Evolutionary conservation across 2,113 vertebrate species (phyloP), one percentile per base, ranked within the genome.

Genomic region (Ictalurus furcatus): DNA sequence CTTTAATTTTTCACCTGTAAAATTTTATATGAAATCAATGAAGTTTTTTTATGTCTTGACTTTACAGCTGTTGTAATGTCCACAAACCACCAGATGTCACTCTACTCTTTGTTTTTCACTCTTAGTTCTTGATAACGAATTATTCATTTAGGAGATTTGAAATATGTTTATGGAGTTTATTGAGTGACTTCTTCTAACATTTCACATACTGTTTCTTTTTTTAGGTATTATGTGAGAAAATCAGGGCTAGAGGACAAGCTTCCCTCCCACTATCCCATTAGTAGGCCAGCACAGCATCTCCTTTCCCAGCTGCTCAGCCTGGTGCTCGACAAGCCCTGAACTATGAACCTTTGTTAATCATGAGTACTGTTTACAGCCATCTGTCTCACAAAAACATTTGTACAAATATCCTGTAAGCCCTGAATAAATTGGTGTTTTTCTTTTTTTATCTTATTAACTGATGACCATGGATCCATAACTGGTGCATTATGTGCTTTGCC

Each of bases 181-280:
- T 76, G 73, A 23, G 21, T 25, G 74, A 48, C 25, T 28, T n/a
- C 40, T 78, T 78, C 44, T 52, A 52, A 67, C 17, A 1, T 79
- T 80, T 81, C 12, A 12, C 4, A 73, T 37, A 12, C 30, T 56
- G 48, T 84, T 83, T 83, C 11, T 37, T 61, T 76, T 37, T 85
- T 56, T 73, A 97, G 96, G 92, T 97, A 96, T 87, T 95, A 91
- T 14, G 94, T 97, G 90, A 95, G 94, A 83, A 91, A 89, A n/a
- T 86, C 93, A 3, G 85, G 90, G 56, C 86, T 93, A 6, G 92
- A 94, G 82, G 91, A 92, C 90, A 96, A 93, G 89, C 93, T 97
- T 59, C 94, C 94, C 0, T 84, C 90, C 61, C 93, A 92, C 12
- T 96, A 95, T 59, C 95, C 95, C 0, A 96, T 97, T 88, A 95